phyloP scores from a whole-genome alignment of 2,113 vertebrate genomes.

The Phrynosoma blainvillii region DNA sequence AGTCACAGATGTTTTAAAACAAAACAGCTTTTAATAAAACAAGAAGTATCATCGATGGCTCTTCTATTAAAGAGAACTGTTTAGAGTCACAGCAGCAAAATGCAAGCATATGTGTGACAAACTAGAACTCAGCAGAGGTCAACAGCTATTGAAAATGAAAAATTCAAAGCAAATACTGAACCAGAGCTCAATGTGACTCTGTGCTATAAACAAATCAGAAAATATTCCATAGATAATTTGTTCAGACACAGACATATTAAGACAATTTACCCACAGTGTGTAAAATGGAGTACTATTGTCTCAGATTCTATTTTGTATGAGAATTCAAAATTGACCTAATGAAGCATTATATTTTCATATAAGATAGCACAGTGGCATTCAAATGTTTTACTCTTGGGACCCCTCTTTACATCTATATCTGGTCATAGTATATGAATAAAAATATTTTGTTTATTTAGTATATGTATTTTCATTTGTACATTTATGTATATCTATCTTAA shows the following conservation, averaged over 20 bases:
- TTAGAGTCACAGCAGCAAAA: slow-evolving; percentile 37
- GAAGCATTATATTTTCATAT: neutral
- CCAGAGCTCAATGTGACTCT: neutral
- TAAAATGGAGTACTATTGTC: slow-evolving; percentile 3
- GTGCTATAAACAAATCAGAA: neutral
- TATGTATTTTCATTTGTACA: no score
- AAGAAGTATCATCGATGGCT: slow-evolving; percentile 30
- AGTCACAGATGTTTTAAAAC: slow-evolving; percentile 14
- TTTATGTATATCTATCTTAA: no score
- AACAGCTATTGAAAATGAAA: slow-evolving; percentile 10
- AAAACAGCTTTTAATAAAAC: slow-evolving; percentile 37
- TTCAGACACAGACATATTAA: neutral
- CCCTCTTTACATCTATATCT: no score
- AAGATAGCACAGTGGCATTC: neutral
- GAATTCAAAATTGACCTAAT: neutral
- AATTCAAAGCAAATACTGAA: neutral
- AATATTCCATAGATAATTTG: neutral
- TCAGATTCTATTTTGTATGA: slow-evolving; percentile 1
- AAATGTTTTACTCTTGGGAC: no score
- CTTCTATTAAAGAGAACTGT: slow-evolving; percentile 18
- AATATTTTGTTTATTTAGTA: no score
- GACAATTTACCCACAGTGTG: neutral
- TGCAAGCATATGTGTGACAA: neutral
- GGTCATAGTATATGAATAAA: no score
- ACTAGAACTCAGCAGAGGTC: neutral